A percentile compares a stretch with the other conserved stretches of the same genome.
Evolutionary conservation across 2,888 invertebrate species (phyloP).

Genomic region (Opisthograptis luteolata): DNA sequence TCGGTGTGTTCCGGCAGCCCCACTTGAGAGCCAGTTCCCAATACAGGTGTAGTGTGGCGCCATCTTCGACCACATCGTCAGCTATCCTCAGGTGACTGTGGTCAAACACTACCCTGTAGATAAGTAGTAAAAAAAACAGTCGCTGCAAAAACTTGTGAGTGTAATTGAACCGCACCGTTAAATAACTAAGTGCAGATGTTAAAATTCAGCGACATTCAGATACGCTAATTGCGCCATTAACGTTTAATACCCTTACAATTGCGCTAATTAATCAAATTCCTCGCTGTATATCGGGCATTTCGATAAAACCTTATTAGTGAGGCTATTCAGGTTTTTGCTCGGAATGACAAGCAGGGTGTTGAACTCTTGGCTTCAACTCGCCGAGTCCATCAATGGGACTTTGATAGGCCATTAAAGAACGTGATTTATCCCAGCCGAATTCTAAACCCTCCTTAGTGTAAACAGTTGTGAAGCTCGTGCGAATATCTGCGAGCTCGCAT

Average conservation of each 20-base stretch:
- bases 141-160: background rate
- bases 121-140: too few species aligned
- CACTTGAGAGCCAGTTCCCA: too few species aligned
- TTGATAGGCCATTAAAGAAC: slow-evolving; percentile 27
- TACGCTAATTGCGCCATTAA: background rate
- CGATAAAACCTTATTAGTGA: slow-evolving; percentile 3
- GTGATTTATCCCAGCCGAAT: slow-evolving; percentile 27
- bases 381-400: slow-evolving; percentile 25
- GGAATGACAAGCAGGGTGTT: background rate
- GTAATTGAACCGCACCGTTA: background rate
- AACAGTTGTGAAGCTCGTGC: background rate
- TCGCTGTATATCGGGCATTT: background rate
- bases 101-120: too few species aligned
- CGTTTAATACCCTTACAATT: background rate
- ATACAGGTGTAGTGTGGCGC: too few species aligned
- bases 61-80: too few species aligned
- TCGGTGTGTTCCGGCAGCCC: too few species aligned
- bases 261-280: background rate
- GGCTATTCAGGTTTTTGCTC: slow-evolving; percentile 1
- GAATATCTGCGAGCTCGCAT: too few species aligned
- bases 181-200: too few species aligned
- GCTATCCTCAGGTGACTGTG: too few species aligned
- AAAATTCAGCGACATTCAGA: background rate
- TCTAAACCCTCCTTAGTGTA: slow-evolving; percentile 9
- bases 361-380: slow-evolving; percentile 12